A percentile compares a stretch with the other conserved stretches of the same genome.
These are phyloP conservation scores for Lithophane ornitopus DNA, from an alignment of 2,888 invertebrate species.

Conservation along the genomic window DNA sequence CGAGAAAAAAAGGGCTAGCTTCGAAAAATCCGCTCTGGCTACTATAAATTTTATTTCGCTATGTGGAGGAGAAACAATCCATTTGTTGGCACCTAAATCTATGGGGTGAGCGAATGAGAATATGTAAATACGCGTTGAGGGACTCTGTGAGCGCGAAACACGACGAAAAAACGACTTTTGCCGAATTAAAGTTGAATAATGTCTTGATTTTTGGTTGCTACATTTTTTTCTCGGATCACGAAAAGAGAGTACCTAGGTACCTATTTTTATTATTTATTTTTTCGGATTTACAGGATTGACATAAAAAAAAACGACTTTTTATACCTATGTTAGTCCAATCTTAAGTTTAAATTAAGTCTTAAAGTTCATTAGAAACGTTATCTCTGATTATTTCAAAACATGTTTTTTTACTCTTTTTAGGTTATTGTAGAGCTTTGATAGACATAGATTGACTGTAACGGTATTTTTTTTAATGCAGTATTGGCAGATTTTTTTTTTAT, in stretches of 20 bases:
- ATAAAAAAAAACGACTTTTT: neutral
- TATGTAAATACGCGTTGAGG: conserved; percentile 81
- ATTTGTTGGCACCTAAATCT: conserved; percentile 86
- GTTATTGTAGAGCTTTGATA: neutral
- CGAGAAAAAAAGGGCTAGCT: conserved; percentile 62
- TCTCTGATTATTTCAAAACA: neutral
- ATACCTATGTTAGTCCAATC: neutral
- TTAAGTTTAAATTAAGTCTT: neutral
- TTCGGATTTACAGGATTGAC: neutral
- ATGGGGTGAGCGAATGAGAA: conserved; percentile 80
- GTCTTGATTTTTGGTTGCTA: conserved; percentile 69
- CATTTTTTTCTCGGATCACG: neutral
- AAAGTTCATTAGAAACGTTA: neutral
- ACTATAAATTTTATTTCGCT: conserved; percentile 83
- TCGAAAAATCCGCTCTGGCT: conserved; percentile 78
- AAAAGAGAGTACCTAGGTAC: neutral
- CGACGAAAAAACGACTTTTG: conserved; percentile 61
- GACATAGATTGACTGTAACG: too few relatives aligned
- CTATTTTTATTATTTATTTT: neutral
- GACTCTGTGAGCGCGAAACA: conserved; percentile 58
- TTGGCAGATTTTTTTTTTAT: neutral
- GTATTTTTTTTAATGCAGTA: neutral
- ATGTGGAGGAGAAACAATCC: conserved; percentile 85
- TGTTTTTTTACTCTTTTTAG: neutral
- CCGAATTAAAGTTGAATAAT: conserved; percentile 67